A percentile compares a stretch with the other conserved stretches of the same genome.
Evolutionary conservation across 2,888 invertebrate species (phyloP).

Genomic region (Cremastinae sp.): DNA sequence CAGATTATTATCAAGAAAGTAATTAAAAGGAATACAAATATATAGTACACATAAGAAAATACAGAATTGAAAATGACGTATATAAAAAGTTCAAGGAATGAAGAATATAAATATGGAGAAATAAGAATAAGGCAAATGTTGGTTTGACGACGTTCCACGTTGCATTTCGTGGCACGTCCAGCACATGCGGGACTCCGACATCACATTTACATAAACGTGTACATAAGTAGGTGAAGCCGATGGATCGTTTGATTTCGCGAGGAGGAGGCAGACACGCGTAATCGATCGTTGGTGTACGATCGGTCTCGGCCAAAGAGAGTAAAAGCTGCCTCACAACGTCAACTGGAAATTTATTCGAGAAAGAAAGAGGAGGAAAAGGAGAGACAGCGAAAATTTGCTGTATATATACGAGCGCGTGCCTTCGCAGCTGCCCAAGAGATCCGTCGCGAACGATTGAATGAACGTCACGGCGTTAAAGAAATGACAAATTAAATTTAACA

Average conservation of each 20-base stretch:
- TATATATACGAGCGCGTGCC: conserved; percentile 49
- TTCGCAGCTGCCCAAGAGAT: conserved; percentile 55
- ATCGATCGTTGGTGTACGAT: conserved; percentile 55
- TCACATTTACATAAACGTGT: not conserved
- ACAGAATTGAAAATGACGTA: too few species aligned
- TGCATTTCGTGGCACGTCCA: conserved; percentile 3
- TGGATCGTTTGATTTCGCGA: conserved; percentile 48
- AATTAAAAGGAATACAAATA: too few species aligned
- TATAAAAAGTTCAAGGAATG: too few species aligned
- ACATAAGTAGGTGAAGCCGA: conserved; percentile 22
- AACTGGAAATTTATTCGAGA: conserved; percentile 24
- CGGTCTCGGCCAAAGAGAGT: conserved; percentile 43
- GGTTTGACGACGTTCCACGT: conserved; percentile 45
- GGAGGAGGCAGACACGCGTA: conserved; percentile 33
- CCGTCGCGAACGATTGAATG: conserved; percentile 42
- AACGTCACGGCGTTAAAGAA: conserved; percentile 41
- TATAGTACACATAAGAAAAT: too few species aligned
- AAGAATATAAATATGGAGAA: conserved; percentile 12
- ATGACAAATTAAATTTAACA: conserved; percentile 25
- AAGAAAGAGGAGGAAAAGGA: not conserved
- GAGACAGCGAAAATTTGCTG: not conserved
- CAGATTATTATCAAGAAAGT: too few species aligned
- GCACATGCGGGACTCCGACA: not conserved
- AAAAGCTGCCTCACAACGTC: conserved; percentile 25
- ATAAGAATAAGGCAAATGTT: conserved; percentile 45